Percentiles rank a stretch among this genome's conserved stretches.
Evolutionary conservation across 2,888 invertebrate genomes (phyloP).

Genomic region (Mythimna vitellina): DNA sequence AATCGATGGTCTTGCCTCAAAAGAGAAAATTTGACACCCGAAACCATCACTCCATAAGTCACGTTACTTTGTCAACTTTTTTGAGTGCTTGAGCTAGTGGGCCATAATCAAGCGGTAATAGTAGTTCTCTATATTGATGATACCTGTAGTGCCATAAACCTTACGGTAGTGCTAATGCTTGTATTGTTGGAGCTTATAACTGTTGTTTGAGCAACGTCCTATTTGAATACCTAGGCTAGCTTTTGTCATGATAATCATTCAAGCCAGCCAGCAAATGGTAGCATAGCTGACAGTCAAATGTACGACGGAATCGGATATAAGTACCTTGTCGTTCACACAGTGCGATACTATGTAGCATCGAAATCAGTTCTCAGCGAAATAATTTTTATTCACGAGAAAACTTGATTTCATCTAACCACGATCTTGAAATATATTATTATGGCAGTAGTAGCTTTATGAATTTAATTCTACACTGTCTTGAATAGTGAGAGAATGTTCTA

Average conservation of each 20-base stretch:
- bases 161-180: neutral
- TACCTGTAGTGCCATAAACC: neutral
- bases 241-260: conserved; percentile 3
- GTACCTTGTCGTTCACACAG: neutral
- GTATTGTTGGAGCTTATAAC: neutral
- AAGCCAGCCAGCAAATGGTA: neutral
- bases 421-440: neutral
- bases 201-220: neutral
- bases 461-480: neutral
- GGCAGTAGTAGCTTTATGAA: neutral
- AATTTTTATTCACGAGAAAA: neutral
- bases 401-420: neutral
- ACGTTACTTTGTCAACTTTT: neutral
- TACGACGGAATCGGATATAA: neutral
- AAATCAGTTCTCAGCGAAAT: neutral
- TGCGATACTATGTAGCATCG: neutral
- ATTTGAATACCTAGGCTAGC: neutral
- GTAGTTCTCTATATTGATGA: neutral
- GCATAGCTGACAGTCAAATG: neutral
- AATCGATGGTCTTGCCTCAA: no score
- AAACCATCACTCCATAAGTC: no score
- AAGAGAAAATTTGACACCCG: no score
- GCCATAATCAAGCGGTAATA: neutral
- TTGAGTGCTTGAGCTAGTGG: neutral
- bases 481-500: neutral